Percentiles rank a stretch among this genome's conserved stretches.
phyloP scores from a whole-genome alignment of 2,888 invertebrate genomes.

The Xestia rhomboidea region DNA sequence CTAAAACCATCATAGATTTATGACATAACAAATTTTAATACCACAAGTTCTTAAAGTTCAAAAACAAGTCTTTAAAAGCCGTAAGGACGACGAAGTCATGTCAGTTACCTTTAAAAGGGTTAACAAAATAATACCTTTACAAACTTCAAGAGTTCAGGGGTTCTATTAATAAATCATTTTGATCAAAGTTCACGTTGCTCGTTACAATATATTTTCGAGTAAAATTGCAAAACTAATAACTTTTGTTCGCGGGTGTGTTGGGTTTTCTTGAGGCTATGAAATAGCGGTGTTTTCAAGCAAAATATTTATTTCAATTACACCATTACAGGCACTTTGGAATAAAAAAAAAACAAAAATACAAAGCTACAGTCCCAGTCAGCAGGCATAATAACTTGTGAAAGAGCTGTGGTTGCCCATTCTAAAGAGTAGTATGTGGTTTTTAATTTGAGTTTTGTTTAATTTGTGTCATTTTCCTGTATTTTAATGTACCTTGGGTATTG shows the following conservation, averaged over 20 bases:
- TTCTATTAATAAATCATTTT: conserved; percentile 56
- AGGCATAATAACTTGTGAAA: too few species aligned
- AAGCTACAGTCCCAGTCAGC: too few species aligned
- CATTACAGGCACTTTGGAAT: too few species aligned
- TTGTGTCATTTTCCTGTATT: background rate
- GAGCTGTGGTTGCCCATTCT: too few species aligned
- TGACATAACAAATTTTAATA: too few species aligned
- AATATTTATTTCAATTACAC: too few species aligned
- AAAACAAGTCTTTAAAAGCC: conserved; percentile 13
- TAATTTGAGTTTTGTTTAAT: background rate
- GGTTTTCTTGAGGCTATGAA: conserved; percentile 20
- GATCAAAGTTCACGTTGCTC: conserved; percentile 49
- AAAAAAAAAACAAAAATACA: too few species aligned
- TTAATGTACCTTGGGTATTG: too few species aligned
- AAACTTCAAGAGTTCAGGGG: conserved; percentile 25
- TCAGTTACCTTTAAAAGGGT: conserved; percentile 41
- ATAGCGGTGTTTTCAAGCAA: background rate
- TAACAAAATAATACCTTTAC: conserved; percentile 46
- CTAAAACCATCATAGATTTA: background rate
- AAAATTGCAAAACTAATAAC: conserved; percentile 57
- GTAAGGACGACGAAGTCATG: conserved; percentile 20
- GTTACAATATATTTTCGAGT: conserved; percentile 47
- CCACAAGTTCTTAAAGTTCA: conserved; percentile 1
- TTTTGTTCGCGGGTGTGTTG: conserved; percentile 24
- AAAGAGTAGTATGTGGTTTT: too few species aligned